phyloP scores from a whole-genome alignment of 2,797 vertebrate genomes.

The Darevskia nairensis region DNA sequence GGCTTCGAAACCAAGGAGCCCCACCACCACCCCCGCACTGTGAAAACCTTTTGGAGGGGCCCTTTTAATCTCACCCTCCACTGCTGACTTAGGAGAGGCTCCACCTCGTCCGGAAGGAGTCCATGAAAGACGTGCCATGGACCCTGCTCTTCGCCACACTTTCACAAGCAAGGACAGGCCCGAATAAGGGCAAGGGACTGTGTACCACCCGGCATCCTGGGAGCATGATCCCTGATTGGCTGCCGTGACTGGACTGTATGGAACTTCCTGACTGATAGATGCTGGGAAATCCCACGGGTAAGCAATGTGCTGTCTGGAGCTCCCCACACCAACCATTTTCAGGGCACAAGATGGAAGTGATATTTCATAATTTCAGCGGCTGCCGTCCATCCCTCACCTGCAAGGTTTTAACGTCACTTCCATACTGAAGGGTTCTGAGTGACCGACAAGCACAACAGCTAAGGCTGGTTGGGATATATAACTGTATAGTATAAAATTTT shows the following conservation, averaged over 20 bases:
- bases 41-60: conserved; percentile 20
- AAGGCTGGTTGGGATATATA: conserved; percentile 8
- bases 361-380: background rate
- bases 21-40: conserved; percentile 13
- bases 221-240: too few species aligned
- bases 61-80: background rate
- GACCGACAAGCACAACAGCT: conserved; percentile 18
- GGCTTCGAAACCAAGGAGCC: background rate
- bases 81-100: conserved; percentile 12
- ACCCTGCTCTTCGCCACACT: background rate
- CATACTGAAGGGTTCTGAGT: background rate
- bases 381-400: background rate
- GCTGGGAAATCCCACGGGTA: conserved; percentile 10
- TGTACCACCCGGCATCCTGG: background rate
- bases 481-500: background rate
- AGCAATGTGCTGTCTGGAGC: background rate
- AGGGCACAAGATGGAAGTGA: background rate
- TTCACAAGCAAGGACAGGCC: background rate
- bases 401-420: background rate
- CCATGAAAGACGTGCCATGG: background rate
- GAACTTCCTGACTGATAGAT: background rate
- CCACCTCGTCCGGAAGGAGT: background rate
- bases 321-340: background rate
- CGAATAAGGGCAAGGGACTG: background rate
- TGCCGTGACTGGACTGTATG: background rate